A percentile compares a stretch with the other conserved stretches of the same genome.
These are phyloP conservation scores for Gadus macrocephalus DNA, from an alignment of 2,113 vertebrate genomes.

Conservation along the genomic window DNA sequence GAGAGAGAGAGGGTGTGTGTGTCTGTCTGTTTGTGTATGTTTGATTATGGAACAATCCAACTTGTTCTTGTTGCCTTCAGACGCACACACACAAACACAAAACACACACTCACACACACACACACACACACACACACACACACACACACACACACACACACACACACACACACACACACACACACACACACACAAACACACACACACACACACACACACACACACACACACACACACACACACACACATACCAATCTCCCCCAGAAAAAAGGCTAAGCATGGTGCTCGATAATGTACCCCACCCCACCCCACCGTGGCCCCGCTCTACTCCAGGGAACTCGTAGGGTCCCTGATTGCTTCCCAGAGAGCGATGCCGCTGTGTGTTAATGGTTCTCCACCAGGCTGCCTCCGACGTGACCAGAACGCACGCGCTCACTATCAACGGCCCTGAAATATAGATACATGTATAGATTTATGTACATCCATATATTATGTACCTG, in stretches of 20 bases:
- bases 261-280: conserved; percentile 16
- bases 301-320: not conserved
- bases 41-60: not conserved
- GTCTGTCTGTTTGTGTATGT: not conserved
- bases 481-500: not conserved
- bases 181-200: too few species aligned
- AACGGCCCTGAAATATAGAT: not conserved
- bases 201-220: too few species aligned
- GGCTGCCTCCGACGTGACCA: not conserved
- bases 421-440: not conserved
- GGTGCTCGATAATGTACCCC: conserved; percentile 32
- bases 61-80: too few species aligned
- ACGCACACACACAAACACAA: too few species aligned
- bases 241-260: not conserved
- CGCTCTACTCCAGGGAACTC: conserved; percentile 9
- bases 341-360: conserved; percentile 23
- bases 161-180: not conserved
- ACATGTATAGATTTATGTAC: not conserved
- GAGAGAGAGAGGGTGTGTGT: not conserved
- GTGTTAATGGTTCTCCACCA: conserved; percentile 12
- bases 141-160: not conserved
- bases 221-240: too few species aligned
- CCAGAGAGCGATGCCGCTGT: conserved; percentile 5
- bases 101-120: too few species aligned
- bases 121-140: too few species aligned